Conservation (phyloP, 2,797 vertebrate species). For the Poecile montanus region DNA sequence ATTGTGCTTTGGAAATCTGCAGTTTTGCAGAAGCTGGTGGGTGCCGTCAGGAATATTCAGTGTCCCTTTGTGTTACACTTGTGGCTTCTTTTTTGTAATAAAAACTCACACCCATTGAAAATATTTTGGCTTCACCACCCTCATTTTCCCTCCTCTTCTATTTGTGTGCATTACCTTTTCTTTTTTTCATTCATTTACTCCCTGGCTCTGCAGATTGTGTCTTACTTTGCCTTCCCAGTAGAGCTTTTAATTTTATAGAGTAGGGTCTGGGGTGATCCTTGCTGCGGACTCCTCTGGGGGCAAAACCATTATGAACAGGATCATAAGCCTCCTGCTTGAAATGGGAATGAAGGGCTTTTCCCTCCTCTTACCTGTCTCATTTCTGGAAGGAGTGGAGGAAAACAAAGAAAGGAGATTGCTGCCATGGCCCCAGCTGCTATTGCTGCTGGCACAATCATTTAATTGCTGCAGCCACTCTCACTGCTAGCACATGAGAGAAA, state of each 20-base stretch:
- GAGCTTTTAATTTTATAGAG: background rate
- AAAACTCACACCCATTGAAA: background rate
- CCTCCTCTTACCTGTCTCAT: background rate
- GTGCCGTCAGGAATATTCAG: background rate
- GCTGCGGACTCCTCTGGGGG: background rate
- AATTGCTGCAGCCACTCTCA: background rate
- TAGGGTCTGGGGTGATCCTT: background rate
- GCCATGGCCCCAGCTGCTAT: background rate
- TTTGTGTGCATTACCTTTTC: background rate
- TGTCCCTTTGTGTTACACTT: background rate
- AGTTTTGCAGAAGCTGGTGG: background rate
- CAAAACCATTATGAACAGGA: background rate
- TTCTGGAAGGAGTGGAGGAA: background rate
- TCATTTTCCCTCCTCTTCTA: background rate
- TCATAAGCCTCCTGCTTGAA: background rate
- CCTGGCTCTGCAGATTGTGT: background rate
- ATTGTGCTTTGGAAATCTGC: background rate
- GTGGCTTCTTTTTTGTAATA: background rate
- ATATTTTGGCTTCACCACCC: background rate
- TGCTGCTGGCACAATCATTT: background rate
- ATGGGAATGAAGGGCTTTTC: background rate
- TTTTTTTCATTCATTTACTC: background rate
- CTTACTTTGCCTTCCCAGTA: background rate
- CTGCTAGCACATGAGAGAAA: constrained; percentile 5
- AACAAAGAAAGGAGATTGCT: background rate